Percentiles rank a stretch among this genome's conserved stretches.
Evolutionary conservation across 1,140 invertebrate genomes (phyloP).

Genomic region (Hestina assimilis): DNA sequence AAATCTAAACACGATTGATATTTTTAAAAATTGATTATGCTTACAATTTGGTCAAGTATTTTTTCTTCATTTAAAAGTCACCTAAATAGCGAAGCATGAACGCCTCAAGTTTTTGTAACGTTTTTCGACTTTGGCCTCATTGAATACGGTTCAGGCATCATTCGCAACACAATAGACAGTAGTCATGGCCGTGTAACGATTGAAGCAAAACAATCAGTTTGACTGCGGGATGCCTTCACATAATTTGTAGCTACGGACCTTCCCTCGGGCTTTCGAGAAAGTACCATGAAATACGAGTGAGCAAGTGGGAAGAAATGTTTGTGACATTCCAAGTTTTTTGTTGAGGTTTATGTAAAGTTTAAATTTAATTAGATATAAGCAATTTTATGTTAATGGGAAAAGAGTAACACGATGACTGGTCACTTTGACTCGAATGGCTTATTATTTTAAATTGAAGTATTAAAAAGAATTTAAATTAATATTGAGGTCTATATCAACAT

Average conservation of each 20-base stretch:
- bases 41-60: not conserved
- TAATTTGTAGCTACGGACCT: not conserved
- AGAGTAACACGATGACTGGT: too few species aligned
- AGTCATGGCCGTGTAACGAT: conserved; percentile 47
- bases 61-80: not conserved
- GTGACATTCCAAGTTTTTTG: not conserved
- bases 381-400: too few species aligned
- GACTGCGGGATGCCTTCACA: conserved; percentile 25
- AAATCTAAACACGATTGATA: too few species aligned
- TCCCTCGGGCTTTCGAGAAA: not conserved
- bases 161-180: conserved; percentile 47
- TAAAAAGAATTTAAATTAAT: not conserved
- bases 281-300: not conserved
- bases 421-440: too few species aligned
- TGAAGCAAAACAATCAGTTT: conserved; percentile 37
- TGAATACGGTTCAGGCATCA: conserved; percentile 51
- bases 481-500: too few species aligned
- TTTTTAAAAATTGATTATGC: too few species aligned
- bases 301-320: not conserved
- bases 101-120: conserved; percentile 53
- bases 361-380: not conserved
- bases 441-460: too few species aligned
- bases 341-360: not conserved
- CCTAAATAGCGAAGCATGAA: conserved; percentile 42
- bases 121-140: conserved; percentile 54